Base-by-base conservation (phyloP, 2,888 invertebrate genomes). In the Cataglyphis cursor region DNA sequence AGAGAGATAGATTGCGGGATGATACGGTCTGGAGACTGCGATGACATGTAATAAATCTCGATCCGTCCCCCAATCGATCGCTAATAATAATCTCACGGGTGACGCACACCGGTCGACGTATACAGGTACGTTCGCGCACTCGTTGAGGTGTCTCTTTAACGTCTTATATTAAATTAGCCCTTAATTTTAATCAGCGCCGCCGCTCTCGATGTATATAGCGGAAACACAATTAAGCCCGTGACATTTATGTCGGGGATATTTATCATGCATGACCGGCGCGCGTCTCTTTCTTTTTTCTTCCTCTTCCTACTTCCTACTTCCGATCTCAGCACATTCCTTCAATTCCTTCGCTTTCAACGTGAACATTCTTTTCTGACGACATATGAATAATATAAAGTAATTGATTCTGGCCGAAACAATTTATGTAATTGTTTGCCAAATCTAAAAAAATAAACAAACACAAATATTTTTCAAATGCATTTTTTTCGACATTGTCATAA, bases 41-140 rank as follows among this genome's bases (percentile, higher is more conserved):
- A 12, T 35, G 59, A 70, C 12, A 38, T 5, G 38, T 70, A 61
- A 80, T 59, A 70, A 68, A 80, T 80, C 76, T 75, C 65, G 51
- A 65, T 51, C 41, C 78, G 59, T 54, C 31, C 41, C 24, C 18
- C 44, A 35, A 70, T 80, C 78, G 78, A 80, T 80, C 70, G 78
- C 78, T 80, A 80, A 80, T 80, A 80, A 80, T 80, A 80, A 80
- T 80, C 59, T 48, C 59, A 59, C 59, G 59, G 35, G 44, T 80
- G 78, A 80, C 78, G 78, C 70, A 70, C 70, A 3, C 41, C 68
- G 54, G 10, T 21, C 70, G 35, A 41, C 21, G 6, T 38, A 76
- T 24, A 61, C 54, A 41, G 12, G n/a, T 64, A 75, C 10, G 18
- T 75, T 12, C 24, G 59, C 18, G 21, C 21, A 21, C 41, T 57